Percentiles rank a stretch among this genome's conserved stretches.
Evolutionary conservation across 2,113 vertebrate genomes (phyloP).

Genomic region (Tautogolabrus adspersus): DNA sequence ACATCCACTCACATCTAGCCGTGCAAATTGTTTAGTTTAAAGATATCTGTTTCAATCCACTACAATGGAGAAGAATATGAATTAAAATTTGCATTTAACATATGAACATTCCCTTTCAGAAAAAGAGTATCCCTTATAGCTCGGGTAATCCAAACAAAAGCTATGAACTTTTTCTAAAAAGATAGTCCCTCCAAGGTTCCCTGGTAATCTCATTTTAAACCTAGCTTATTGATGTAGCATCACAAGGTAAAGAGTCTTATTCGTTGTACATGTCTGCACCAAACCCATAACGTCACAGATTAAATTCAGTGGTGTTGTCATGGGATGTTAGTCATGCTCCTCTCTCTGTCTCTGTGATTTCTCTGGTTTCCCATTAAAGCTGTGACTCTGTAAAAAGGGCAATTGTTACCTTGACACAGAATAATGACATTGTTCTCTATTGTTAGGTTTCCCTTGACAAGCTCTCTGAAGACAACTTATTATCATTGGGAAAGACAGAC

Average conservation of each 20-base stretch:
- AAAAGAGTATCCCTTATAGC: background rate
- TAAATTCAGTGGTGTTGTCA: background rate
- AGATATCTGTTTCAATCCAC: background rate
- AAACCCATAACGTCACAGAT: background rate
- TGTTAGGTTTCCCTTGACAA: background rate
- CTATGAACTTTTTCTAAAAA: no score
- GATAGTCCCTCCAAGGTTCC: no score
- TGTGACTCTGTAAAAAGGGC: background rate
- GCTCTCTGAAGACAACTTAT: background rate
- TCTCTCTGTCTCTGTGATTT: constrained; percentile 4
- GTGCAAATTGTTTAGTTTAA: background rate
- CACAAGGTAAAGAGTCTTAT: constrained; percentile 1
- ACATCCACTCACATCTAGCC: background rate
- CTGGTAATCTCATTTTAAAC: no score
- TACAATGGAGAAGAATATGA: background rate
- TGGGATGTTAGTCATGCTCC: background rate
- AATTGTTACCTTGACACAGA: background rate
- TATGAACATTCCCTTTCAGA: background rate
- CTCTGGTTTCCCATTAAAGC: background rate
- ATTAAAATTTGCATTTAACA: background rate
- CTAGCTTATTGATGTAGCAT: constrained; percentile 19
- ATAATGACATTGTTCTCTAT: background rate
- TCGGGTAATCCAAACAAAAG: background rate
- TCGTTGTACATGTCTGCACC: background rate
- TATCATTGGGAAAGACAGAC: background rate